Evolutionary conservation across 2,888 invertebrate genomes (phyloP).

Genomic region (Diaphora mendica): DNA sequence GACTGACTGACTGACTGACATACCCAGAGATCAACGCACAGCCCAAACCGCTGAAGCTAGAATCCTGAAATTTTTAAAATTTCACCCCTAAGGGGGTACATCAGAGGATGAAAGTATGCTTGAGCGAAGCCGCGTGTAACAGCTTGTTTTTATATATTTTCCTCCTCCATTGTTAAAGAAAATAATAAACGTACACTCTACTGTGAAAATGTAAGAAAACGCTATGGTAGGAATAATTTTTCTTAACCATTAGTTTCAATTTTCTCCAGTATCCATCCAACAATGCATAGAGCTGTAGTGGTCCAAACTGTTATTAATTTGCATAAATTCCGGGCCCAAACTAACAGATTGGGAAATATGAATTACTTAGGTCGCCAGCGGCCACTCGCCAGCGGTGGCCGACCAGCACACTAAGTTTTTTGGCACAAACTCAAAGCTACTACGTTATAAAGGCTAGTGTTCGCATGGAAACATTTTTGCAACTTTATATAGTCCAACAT

Average conservation of each 20-base stretch:
- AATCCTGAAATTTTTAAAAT: no score
- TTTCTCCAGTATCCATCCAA: constrained; percentile 1
- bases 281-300: constrained; percentile 19
- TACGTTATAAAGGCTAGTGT: constrained; percentile 37
- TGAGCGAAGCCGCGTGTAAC: no score
- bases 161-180: background rate
- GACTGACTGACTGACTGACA: no score
- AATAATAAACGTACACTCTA: no score
- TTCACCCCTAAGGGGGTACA: no score
- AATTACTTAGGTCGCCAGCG: constrained; percentile 45
- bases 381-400: constrained; percentile 46
- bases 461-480: constrained; percentile 6
- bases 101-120: no score
- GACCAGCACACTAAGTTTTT: constrained; percentile 58
- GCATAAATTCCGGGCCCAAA: constrained; percentile 42
- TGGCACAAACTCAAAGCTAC: constrained; percentile 63
- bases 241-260: constrained; percentile 2
- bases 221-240: background rate
- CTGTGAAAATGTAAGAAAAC: background rate
- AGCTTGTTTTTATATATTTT: no score
- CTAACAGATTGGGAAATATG: constrained; percentile 47
- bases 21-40: no score
- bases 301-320: constrained; percentile 46
- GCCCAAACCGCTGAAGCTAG: no score
- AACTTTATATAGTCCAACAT: constrained; percentile 5